phyloP scores from a whole-genome alignment of 2,113 vertebrate genomes.

The Sarotherodon lohbergeri region DNA sequence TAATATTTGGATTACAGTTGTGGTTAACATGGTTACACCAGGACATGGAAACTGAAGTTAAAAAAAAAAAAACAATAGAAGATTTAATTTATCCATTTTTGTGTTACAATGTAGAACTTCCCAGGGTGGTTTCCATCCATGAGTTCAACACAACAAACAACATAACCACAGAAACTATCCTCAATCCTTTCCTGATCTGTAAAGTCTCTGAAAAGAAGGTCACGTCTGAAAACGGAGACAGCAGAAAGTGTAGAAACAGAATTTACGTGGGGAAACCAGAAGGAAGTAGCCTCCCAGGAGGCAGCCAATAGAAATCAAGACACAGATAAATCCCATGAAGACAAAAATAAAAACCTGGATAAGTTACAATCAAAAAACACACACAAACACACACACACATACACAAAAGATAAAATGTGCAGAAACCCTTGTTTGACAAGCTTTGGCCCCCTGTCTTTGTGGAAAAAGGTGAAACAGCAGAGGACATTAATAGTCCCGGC shows the following conservation, averaged over 20 bases:
- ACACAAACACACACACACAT: background rate
- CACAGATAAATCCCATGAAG: background rate
- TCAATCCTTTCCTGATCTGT: background rate
- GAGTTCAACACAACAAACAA: background rate
- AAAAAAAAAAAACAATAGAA: slow-evolving; percentile 17
- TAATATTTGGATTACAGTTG: slow-evolving; percentile 6
- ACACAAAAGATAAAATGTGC: background rate
- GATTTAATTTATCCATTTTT: slow-evolving; percentile 38
- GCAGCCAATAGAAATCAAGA: background rate
- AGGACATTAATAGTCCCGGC: slow-evolving; percentile 4
- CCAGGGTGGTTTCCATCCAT: slow-evolving; percentile 8
- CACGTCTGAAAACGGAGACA: background rate
- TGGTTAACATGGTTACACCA: slow-evolving; percentile 20
- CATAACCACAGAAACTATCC: slow-evolving; percentile 9
- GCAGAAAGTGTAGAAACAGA: background rate
- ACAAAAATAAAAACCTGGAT: slow-evolving; percentile 18
- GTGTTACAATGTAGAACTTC: slow-evolving; percentile 26
- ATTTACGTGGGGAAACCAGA: background rate
- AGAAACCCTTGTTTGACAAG: slow-evolving; percentile 19
- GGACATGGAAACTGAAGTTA: slow-evolving; percentile 27
- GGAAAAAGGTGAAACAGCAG: slow-evolving; percentile 27
- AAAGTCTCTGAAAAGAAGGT: slow-evolving; percentile 1
- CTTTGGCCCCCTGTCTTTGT: slow-evolving; percentile 56
- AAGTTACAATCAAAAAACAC: slow-evolving; percentile 19
- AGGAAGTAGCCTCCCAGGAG: background rate